Evolutionary conservation across 2,113 vertebrate genomes (phyloP), one percentile per base, ranked within the genome.

Genomic region (Epinephelus lanceolatus): DNA sequence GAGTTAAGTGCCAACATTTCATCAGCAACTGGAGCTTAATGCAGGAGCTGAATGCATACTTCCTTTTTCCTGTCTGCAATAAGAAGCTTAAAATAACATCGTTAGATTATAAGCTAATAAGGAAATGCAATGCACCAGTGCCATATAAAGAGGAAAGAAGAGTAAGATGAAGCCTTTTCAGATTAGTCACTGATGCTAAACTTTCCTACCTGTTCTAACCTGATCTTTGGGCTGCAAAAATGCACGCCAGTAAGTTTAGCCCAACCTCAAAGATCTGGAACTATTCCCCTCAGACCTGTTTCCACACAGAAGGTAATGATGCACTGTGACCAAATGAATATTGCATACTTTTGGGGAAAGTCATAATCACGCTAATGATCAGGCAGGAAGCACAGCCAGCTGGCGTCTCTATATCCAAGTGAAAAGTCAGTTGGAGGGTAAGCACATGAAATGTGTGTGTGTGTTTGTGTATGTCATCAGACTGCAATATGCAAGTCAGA

Each of bases 351-450:
- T 60, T 68, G 40, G 51, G 65, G 45, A 59, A 76, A 86, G 87
- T 83, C 87, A 76, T 83, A 79, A 88, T 85, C 56, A 40, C 57
- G 15, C 74, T 86, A 88, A 89, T 86, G 76, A 92, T 80, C 75
- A 80, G 65, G 61, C 71, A 86, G 78, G 86, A 86, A 78, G 37
- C 70, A 45, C 17, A 11, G 69, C 72, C 85, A 80, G 59, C 88
- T 90, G 85, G 83, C 74, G 19, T 65, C 8, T 25, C 40, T 11
- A 15, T 30, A 30, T 66, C 17, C 45, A 55, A 52, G 57, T 49
- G 79, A 67, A 27, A 37, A 69, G 45, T 49, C 14, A 12, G 25
- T 19, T 21, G 17, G 45, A 71, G 47, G 75, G 23, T 73, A 40
- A 60, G 65, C 33, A 19, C 52, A 57, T 62, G 21, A 25, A 37